Evolutionary conservation across 2,797 vertebrate genomes (phyloP), one percentile per base, ranked within the genome.

Genomic region (Poeciliopsis paucimaculata): DNA sequence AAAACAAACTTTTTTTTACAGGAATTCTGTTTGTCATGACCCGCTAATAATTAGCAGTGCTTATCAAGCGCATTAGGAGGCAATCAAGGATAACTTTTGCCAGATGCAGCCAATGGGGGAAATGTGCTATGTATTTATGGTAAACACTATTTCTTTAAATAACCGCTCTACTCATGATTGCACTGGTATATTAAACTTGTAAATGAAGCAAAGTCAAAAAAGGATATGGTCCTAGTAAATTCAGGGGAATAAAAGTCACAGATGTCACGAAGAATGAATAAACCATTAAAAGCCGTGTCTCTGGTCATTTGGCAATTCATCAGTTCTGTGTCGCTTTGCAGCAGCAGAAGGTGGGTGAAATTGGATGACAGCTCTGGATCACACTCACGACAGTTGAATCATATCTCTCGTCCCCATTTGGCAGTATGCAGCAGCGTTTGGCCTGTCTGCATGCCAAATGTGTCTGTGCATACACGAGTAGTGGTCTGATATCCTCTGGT

Each of bases 261-360:
- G 80, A 79, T 81, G 73, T 75, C 80, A 92, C 79, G 89, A 80
- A 89, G 80, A 82, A 90, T 87, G 83, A 91, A 90, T 84, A 83
- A 79, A 74, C 77, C 23, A 49, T 91, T 86, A 83, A 45, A 91
- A 90, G 43, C 84, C 39, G 36, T 77, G 82, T 91, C 84, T 78
- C 49, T 46, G 81, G 81, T 86, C 86, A 89, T 91, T 90, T 91
- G 84, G 88, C 83, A 89, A 91, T 81, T 88, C 88, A 88, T 93
- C 74, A 83, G 82, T 86, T 92, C 82, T 83, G 47, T 23, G 78
- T 86, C 79, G 75, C 77, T 84, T 77, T 86, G 82, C 84, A 73
- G 84, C 79, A 71, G 57, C 80, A 81, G 82, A 57, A 75, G 75
- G 82, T 83, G 71, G 83, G 73, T 9, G 73, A 80, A 83, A 78